Evolutionary conservation across 2,113 vertebrate species (phyloP), one percentile per base, ranked within the genome.

Genomic region (Bufo bufo): DNA sequence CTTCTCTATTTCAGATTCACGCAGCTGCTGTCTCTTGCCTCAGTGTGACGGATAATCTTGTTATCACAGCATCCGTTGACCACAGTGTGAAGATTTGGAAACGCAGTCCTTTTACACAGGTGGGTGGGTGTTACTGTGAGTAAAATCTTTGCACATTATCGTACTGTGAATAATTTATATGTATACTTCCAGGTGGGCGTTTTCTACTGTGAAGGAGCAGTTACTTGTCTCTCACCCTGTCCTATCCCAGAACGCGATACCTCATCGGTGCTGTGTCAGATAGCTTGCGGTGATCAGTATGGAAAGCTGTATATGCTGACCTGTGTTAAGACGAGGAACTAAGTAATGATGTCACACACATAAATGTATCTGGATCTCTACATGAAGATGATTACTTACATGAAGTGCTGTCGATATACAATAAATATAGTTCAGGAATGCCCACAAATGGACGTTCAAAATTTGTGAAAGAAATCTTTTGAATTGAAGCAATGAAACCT

Each of bases 11-110:
- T 12, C n/a, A 94, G 93, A 91, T 94, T 58, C 93, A 94, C 77
- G 85, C 84, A 0, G 90, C 85, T 66, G 65, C 88, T 52, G 85
- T 94, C 85, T 91, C 93, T 6, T 92, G 91, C 45, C 90, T 94
- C 69, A 91, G 91, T 3, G 89, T 92, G 50, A 86, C 91, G 12
- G 91, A 91, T 33, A 87, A 90, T 45, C 69, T 89, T 86, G 89
- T 94, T 77, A 85, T 94, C 69, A 94, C 93, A 4, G 93, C 92
- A 5, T 93, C 93, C 1, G 86, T 85, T 14, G 93, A 94, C 11
- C 91, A 80, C 87, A 89, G 92, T 85, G 91, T 94, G 77, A 94
- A 94, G 72, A 86, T 94, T 20, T 94, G 93, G 93, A 91, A 93
- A 6, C 84, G 87, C 77, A 47, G 82, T 56, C 91, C 89, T 6